Evolutionary conservation across 2,888 invertebrate species (phyloP).

Genomic region (Lagria hirta): DNA sequence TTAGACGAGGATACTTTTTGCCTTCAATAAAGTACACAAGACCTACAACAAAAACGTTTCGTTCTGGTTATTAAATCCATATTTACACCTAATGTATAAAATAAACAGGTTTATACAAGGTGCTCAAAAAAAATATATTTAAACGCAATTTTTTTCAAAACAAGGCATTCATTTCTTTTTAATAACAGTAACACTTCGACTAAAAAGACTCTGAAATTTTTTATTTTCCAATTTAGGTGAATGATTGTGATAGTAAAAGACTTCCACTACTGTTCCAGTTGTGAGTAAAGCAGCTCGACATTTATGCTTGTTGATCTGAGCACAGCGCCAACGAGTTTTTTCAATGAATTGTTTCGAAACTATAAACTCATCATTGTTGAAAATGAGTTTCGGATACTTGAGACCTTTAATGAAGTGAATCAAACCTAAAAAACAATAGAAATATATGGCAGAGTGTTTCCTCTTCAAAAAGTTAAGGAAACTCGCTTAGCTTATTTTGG

Average conservation of each 20-base stretch:
- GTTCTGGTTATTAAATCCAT: neutral
- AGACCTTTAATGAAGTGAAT: slow-evolving; percentile 32
- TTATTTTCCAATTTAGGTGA: slow-evolving; percentile 5
- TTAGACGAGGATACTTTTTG: slow-evolving; percentile 33
- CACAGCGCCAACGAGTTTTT: slow-evolving; percentile 17
- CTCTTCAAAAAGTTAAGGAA: neutral
- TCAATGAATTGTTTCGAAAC: slow-evolving; percentile 5
- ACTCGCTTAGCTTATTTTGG: neutral
- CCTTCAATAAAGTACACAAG: slow-evolving; percentile 32
- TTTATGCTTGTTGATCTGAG: slow-evolving; percentile 32
- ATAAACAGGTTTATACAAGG: neutral
- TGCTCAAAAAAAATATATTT: no score
- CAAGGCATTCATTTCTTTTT: no score
- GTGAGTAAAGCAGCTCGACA: slow-evolving; percentile 36
- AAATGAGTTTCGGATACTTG: slow-evolving; percentile 21
- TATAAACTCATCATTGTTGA: slow-evolving; percentile 14
- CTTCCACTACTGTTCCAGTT: slow-evolving; percentile 35
- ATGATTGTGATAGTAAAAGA: slow-evolving; percentile 34
- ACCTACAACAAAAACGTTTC: slow-evolving; percentile 28
- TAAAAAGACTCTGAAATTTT: slow-evolving; percentile 1
- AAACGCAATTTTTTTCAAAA: no score
- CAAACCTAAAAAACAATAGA: slow-evolving; percentile 31
- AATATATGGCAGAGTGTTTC: neutral
- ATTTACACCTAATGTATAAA: no score
- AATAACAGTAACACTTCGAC: slow-evolving; percentile 4